phyloP scores from a whole-genome alignment of 2,113 vertebrate species.

The Mustela lutreola region DNA sequence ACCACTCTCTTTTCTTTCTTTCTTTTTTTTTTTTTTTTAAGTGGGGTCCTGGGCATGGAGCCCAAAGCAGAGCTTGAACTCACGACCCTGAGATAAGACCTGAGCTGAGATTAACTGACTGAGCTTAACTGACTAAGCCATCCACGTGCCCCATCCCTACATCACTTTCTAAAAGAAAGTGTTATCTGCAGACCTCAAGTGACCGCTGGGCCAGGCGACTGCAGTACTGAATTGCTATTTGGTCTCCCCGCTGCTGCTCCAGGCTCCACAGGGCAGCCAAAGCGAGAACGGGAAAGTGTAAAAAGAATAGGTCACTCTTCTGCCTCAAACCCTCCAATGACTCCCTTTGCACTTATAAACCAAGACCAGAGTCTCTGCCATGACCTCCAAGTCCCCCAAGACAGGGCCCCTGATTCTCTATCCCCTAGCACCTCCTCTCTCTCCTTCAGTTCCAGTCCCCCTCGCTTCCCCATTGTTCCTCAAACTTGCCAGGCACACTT shows the following conservation, averaged over 20 bases:
- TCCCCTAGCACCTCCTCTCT: background rate
- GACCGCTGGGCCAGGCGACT: background rate
- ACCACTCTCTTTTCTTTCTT: background rate
- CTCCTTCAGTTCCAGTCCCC: background rate
- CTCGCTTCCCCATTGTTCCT: background rate
- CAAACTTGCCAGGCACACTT: background rate
- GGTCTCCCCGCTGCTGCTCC: background rate
- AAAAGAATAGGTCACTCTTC: background rate
- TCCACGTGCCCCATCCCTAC: background rate
- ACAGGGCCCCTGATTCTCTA: fast-evolving
- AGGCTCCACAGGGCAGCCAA: background rate
- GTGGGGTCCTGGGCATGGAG: background rate
- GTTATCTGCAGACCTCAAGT: background rate
- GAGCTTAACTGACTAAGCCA: background rate
- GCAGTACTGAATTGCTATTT: background rate
- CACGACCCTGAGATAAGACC: background rate
- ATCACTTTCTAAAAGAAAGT: background rate
- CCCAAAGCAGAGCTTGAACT: background rate
- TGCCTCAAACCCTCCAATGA: background rate
- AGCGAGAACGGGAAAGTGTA: background rate
- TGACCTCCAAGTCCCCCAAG: background rate
- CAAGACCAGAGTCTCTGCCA: background rate
- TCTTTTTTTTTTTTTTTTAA: too few relatives aligned
- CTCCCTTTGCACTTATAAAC: background rate
- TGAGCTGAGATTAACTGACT: background rate